These are phyloP conservation scores for Hippocampus barbouri DNA, from an alignment of 2,113 vertebrate species.

Conservation along the genomic window DNA sequence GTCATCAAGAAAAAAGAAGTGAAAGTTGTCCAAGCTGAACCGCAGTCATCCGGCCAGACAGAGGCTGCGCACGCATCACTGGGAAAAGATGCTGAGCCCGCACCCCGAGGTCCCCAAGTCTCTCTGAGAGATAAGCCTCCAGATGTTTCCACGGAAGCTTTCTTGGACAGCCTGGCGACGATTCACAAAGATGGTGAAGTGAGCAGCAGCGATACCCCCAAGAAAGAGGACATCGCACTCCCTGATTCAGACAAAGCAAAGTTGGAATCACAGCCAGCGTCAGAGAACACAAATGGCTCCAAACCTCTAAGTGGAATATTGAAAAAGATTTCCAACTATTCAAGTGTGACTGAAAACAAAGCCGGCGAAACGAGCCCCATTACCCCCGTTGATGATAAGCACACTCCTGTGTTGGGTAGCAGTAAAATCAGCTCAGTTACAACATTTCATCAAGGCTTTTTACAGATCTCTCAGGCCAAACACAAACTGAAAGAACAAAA, in stretches of 20 bases:
- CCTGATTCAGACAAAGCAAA: slow-evolving; percentile 38
- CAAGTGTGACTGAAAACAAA: slow-evolving; percentile 68
- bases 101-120: slow-evolving; percentile 47
- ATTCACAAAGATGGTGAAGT: slow-evolving; percentile 71
- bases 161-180: slow-evolving; percentile 80
- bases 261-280: slow-evolving; percentile 65
- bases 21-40: slow-evolving; percentile 60
- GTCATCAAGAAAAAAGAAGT: slow-evolving; percentile 75
- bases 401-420: slow-evolving; percentile 39
- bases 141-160: slow-evolving; percentile 89
- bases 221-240: slow-evolving; percentile 28
- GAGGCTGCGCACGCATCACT: slow-evolving; percentile 41
- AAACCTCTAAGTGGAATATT: slow-evolving; percentile 81
- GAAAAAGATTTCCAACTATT: slow-evolving; percentile 68
- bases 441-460: slow-evolving; percentile 51
- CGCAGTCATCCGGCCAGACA: slow-evolving; percentile 43
- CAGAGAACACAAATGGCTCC: slow-evolving; percentile 75
- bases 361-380: slow-evolving; percentile 34
- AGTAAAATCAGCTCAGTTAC: slow-evolving; percentile 34
- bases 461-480: slow-evolving; percentile 64
- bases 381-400: slow-evolving; percentile 31
- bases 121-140: slow-evolving; percentile 91
- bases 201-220: slow-evolving; percentile 41
- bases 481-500: slow-evolving; percentile 49
- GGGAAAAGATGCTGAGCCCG: slow-evolving; percentile 41